A percentile compares a stretch with the other conserved stretches of the same genome.
These are phyloP conservation scores for Camponotus vicinus DNA, from an alignment of 1,140 invertebrate genomes.

Conservation along the genomic window DNA sequence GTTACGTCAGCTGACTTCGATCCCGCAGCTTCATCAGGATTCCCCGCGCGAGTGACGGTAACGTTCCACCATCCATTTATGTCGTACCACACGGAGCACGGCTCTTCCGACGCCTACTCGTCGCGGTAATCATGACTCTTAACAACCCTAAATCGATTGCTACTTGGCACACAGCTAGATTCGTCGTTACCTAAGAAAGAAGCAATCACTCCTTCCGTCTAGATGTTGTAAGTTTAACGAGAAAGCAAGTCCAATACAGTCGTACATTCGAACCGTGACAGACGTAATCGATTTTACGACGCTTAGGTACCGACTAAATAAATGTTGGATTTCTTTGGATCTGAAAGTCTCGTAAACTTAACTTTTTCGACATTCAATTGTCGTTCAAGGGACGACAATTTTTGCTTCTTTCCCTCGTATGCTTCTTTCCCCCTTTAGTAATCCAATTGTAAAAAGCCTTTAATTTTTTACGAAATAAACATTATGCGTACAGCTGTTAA, in stretches of 20 bases:
- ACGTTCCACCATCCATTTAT: conserved; percentile 33
- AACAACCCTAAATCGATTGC: conserved; percentile 39
- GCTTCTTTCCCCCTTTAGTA: neutral
- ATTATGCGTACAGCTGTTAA: too few species aligned
- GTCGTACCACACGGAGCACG: neutral
- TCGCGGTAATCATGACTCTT: conserved; percentile 41
- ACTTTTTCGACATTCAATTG: conserved; percentile 1
- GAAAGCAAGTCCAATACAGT: conserved; percentile 11
- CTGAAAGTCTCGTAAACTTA: neutral
- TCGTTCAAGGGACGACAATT: neutral
- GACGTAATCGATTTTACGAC: conserved; percentile 27
- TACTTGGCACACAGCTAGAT: conserved; percentile 17
- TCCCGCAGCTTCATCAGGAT: conserved; percentile 29
- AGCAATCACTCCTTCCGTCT: conserved; percentile 22
- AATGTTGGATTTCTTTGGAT: neutral
- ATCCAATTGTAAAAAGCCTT: neutral
- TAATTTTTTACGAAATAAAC: too few species aligned
- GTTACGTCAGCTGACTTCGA: neutral
- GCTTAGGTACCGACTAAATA: conserved; percentile 1
- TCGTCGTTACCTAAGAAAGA: conserved; percentile 28
- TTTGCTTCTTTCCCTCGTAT: neutral
- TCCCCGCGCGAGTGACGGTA: conserved; percentile 2
- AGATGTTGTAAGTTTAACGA: conserved; percentile 5
- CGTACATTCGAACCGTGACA: conserved; percentile 22
- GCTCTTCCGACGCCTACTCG: conserved; percentile 5